Base-by-base conservation (phyloP, 1,140 invertebrate genomes). In the Drosophila varians region DNA sequence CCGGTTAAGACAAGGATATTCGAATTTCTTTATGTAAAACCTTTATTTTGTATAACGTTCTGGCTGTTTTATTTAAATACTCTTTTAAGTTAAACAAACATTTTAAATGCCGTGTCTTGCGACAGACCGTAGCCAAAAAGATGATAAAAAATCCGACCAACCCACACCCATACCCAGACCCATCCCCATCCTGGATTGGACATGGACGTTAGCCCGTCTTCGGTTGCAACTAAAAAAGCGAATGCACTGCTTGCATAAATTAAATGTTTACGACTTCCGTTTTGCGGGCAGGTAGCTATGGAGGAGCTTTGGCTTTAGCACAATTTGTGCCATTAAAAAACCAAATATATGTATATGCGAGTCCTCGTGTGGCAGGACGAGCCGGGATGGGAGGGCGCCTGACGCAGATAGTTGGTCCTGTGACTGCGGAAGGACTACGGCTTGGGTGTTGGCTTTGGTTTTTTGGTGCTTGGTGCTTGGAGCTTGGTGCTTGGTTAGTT, bases 211-310 rank as follows among this genome's bases (percentile, higher is more conserved):
- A 46, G 56, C 74, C 77, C 74, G 76, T 83, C 76, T 83, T 79
- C 42, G 62, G 58, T 16, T 77, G 68, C 66, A 86, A 64, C 73
- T 86, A 86, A 86, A 87, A 87, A 87, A 71, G 48, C 55, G 55
- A 86, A 82, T 87, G 77, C 74, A 86, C 86, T 77, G 82, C 66
- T 75, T 80, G 82, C 82, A 86, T 86, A 86, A 86, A 86, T 86
- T 86, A 82, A 86, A 77, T 87, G 77, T 74, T 86, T 86, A 86
- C 69, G 73, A 87, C 82, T 82, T 86, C 82, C 82, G 82, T 46
- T 86, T 48, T 55, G 64, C 31, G 58, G 55, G 66, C 60, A 19
- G 72, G 66, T 73, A 56, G 51, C 61, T 49, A 45, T 45, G 38
- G 14, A 46, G 48, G 11, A 48, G 58, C 56, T 68, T 46, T 64